These are phyloP conservation scores for Noctuana brunneofusca DNA, from an alignment of 2,888 invertebrate species.

Conservation along the genomic window DNA sequence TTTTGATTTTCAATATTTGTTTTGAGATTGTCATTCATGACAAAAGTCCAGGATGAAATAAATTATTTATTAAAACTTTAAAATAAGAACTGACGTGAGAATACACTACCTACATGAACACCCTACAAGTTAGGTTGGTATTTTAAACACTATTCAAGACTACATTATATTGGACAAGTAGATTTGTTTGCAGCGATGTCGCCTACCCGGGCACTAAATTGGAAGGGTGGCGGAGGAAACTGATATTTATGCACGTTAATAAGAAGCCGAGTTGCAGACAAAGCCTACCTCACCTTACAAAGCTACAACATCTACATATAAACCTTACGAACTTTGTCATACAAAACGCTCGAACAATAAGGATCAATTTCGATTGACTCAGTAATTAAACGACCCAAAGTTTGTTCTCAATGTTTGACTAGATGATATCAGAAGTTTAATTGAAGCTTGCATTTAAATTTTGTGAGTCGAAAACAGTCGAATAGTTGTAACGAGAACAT, in stretches of 20 bases:
- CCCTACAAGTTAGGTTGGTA: not conserved
- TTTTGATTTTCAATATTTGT: not conserved
- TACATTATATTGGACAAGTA: constrained; percentile 48
- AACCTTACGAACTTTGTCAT: constrained; percentile 33
- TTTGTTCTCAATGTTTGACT: constrained; percentile 28
- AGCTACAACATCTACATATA: constrained; percentile 34
- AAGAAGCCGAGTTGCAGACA: constrained; percentile 66
- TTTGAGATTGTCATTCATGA: too few relatives aligned
- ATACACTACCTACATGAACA: too few relatives aligned
- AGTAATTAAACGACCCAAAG: constrained; percentile 28
- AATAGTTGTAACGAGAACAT: not conserved
- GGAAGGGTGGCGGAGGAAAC: constrained; percentile 57
- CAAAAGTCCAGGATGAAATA: too few relatives aligned
- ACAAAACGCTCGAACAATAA: constrained; percentile 20
- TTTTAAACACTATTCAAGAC: constrained; percentile 36
- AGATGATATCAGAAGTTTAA: constrained; percentile 26
- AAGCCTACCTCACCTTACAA: constrained; percentile 57
- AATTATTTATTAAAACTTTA: too few relatives aligned
- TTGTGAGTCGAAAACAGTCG: constrained; percentile 18
- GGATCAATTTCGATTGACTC: constrained; percentile 31
- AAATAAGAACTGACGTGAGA: too few relatives aligned
- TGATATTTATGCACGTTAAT: constrained; percentile 79
- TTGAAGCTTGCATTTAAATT: constrained; percentile 16
- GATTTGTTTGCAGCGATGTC: constrained; percentile 63
- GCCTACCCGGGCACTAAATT: constrained; percentile 54